Percentiles rank a stretch among this genome's conserved stretches.
Conservation (phyloP, 2,888 invertebrate genomes). For the Philhelius pedissequus region DNA sequence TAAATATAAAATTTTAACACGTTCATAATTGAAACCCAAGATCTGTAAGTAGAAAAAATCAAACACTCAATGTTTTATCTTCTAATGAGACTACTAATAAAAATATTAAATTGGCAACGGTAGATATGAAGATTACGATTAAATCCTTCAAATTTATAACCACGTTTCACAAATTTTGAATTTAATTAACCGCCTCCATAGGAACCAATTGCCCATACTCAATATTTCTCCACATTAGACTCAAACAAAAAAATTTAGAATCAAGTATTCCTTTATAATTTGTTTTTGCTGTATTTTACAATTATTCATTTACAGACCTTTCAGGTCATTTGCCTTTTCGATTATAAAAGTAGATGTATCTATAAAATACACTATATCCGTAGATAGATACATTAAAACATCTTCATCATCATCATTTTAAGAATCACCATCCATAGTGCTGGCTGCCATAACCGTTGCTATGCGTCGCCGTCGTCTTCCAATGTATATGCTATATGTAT, state of each 20-base stretch:
- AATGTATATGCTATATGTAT: neutral
- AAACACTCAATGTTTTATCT: neutral
- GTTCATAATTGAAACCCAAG: neutral
- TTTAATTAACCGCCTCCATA: neutral
- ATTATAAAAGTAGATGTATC: conserved; percentile 15
- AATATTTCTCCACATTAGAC: neutral
- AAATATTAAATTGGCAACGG: neutral
- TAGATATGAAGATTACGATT: neutral
- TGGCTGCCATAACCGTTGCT: too few species aligned
- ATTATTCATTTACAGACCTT: conserved; percentile 11
- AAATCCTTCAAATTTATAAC: neutral
- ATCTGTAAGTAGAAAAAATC: neutral
- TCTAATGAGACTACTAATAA: neutral
- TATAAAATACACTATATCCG: neutral
- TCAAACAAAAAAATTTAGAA: neutral
- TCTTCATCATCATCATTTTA: conserved; percentile 19
- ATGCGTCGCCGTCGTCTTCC: neutral
- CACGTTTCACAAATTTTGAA: neutral
- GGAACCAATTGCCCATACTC: neutral
- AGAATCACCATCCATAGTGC: conserved; percentile 7
- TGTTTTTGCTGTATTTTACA: neutral
- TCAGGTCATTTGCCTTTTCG: conserved; percentile 61
- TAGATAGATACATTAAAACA: neutral
- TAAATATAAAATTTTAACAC: neutral
- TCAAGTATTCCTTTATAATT: too few species aligned